Conservation (phyloP, 2,797 vertebrate genomes). For the Anguilla marmorata region DNA sequence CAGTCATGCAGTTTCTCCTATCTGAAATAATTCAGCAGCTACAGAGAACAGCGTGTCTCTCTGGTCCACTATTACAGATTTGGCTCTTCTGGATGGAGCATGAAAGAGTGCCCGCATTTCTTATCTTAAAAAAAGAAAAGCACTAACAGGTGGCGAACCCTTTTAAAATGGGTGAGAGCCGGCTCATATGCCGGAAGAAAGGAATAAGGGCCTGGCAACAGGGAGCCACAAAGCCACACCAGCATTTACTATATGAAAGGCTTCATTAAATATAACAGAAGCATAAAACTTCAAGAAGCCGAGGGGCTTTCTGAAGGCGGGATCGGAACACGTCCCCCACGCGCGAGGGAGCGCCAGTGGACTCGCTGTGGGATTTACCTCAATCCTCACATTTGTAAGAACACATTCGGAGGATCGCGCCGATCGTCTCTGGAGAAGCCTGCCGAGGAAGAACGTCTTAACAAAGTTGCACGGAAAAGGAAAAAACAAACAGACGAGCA, state of each 20-base stretch:
- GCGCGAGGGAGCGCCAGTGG: background rate
- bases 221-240: slow-evolving; percentile 38
- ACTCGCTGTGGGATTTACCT: background rate
- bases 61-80: slow-evolving; percentile 39
- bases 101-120: slow-evolving; percentile 26
- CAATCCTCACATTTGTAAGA: background rate
- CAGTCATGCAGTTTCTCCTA: slow-evolving; percentile 38
- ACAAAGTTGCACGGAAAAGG: background rate
- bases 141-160: slow-evolving; percentile 38
- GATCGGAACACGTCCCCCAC: background rate
- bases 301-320: slow-evolving; percentile 17
- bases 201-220: slow-evolving; percentile 40
- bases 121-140: slow-evolving; percentile 24
- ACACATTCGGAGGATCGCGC: background rate
- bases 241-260: slow-evolving; percentile 41
- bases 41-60: slow-evolving; percentile 25
- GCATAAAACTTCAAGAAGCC: slow-evolving; percentile 36
- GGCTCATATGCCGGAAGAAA: background rate
- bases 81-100: slow-evolving; percentile 15
- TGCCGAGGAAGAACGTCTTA: background rate
- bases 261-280: slow-evolving; percentile 49
- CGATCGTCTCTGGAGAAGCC: background rate
- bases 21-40: slow-evolving; percentile 44
- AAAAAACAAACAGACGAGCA: background rate
- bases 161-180: slow-evolving; percentile 39